Evolutionary conservation across 2,797 vertebrate species (phyloP).

Genomic region (Spea hammondii): DNA sequence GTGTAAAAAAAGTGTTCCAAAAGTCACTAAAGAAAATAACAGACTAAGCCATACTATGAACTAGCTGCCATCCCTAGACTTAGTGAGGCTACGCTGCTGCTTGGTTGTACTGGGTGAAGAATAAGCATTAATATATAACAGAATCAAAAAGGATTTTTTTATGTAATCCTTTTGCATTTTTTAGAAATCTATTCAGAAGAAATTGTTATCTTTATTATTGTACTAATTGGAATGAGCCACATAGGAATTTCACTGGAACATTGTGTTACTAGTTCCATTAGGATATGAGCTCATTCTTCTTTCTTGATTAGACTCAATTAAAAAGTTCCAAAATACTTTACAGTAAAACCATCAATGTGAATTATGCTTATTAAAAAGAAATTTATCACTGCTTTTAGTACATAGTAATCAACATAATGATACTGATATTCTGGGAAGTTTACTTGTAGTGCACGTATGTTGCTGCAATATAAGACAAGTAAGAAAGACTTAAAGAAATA

Average conservation of each 20-base stretch:
- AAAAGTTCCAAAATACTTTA: slow-evolving; percentile 2
- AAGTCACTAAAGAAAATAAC: background rate
- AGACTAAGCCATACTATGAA: background rate
- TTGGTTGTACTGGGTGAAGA: too few species aligned
- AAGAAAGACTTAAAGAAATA: background rate
- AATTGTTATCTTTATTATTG: slow-evolving; percentile 23
- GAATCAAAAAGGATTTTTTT: too few species aligned
- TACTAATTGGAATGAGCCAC: slow-evolving; percentile 41
- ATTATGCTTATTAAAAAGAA: background rate
- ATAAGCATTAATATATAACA: too few species aligned
- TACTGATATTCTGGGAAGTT: background rate
- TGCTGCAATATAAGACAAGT: background rate
- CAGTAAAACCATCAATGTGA: slow-evolving; percentile 4
- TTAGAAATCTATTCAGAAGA: slow-evolving; percentile 17
- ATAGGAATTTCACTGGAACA: slow-evolving; percentile 38
- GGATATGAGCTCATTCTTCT: slow-evolving; percentile 32
- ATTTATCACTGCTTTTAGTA: background rate
- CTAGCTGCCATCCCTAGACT: too few species aligned
- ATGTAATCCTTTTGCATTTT: slow-evolving; percentile 8
- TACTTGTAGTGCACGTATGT: background rate
- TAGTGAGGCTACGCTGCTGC: too few species aligned
- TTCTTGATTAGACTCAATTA: slow-evolving; percentile 40
- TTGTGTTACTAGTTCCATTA: slow-evolving; percentile 20
- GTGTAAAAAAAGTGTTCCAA: background rate
- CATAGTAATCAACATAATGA: slow-evolving; percentile 5